Evolutionary conservation across 2,113 vertebrate genomes (phyloP).

Genomic region (Andinoacara biseriatus): DNA sequence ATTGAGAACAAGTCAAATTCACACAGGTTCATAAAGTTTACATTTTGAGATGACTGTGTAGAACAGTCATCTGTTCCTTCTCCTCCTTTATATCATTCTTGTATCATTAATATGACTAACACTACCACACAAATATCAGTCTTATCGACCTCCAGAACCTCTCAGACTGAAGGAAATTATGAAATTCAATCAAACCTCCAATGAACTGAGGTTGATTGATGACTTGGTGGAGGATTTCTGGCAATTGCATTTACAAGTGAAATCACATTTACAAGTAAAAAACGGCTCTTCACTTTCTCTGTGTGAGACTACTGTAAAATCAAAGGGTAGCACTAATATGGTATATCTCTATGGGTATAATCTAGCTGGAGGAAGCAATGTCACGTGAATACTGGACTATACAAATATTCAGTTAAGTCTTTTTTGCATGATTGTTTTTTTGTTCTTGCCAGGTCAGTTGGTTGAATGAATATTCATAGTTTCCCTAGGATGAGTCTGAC

Average conservation of each 20-base stretch:
- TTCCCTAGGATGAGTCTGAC: too few species aligned
- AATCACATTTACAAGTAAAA: slow-evolving; percentile 54
- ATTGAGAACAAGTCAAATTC: not conserved
- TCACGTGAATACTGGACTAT: not conserved
- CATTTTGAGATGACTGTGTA: not conserved
- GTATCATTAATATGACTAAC: slow-evolving; percentile 45
- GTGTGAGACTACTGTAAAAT: not conserved
- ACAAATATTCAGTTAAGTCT: not conserved
- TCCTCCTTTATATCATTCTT: slow-evolving; percentile 28
- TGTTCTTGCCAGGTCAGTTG: not conserved
- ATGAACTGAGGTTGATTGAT: slow-evolving; percentile 69
- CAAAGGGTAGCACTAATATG: slow-evolving; percentile 27
- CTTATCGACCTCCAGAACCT: slow-evolving; percentile 52
- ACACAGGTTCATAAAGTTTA: slow-evolving; percentile 14
- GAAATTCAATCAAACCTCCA: slow-evolving; percentile 70
- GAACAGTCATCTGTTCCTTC: slow-evolving; percentile 11
- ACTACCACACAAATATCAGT: slow-evolving; percentile 40
- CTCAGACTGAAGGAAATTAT: slow-evolving; percentile 60
- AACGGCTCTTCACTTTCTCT: slow-evolving; percentile 32
- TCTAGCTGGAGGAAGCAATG: slow-evolving; percentile 19
- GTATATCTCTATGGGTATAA: slow-evolving; percentile 13
- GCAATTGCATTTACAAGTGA: slow-evolving; percentile 65
- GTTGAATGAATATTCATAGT: not conserved
- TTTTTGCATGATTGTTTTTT: not conserved
- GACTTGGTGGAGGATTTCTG: slow-evolving; percentile 67